Evolutionary conservation across 1,140 invertebrate species (phyloP), one percentile per base, ranked within the genome.

Genomic region (Oscheius sp.): DNA sequence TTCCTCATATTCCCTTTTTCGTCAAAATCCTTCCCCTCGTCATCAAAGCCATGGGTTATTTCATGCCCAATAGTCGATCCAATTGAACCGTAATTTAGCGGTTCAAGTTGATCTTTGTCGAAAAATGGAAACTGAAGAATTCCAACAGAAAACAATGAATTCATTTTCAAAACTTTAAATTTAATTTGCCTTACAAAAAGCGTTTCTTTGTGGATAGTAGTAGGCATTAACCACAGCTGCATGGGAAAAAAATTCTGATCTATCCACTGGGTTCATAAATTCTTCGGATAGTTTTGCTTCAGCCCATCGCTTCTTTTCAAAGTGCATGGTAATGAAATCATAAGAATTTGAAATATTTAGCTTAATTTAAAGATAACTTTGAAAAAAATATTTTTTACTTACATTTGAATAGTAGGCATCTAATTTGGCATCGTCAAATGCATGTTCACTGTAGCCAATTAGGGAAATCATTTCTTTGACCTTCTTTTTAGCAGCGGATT

Each of bases 1-100:
- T 92, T 89, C 1, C 89, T 87, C 45, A 93, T 85, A 83, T 93
- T 94, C 35, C 93, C 94, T 62, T 93, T 88, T 74, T 91, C 91
- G 85, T 95, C 93, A 80, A 92, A 95, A 86, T 94, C 91, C 28
- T 92, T 88, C 13, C 87, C 87, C 83, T 67, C 64, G 62, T 74
- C 28, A 73, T 88, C 87, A 78, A 88, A 88, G 29, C 86, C 87
- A 75, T 88, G 87, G n/a, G 85, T 85, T 20, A 88, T 84, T 79
- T 88, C 88, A 77, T 88, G 88, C 0, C 86, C 87, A 58, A 88
- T 85, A 3, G 88, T 85, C 31, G 87, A 83, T 3, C 87, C 87
- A 4, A 88, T 75, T 52, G 85, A 86, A 23, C 86, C 87, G 80
- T 86, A 88, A 73, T 86, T 86, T 13, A 87, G 68, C 62, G 85